These are phyloP conservation scores for Phanerotoma sp. DNA, from an alignment of 2,888 invertebrate genomes.

Conservation along the genomic window DNA sequence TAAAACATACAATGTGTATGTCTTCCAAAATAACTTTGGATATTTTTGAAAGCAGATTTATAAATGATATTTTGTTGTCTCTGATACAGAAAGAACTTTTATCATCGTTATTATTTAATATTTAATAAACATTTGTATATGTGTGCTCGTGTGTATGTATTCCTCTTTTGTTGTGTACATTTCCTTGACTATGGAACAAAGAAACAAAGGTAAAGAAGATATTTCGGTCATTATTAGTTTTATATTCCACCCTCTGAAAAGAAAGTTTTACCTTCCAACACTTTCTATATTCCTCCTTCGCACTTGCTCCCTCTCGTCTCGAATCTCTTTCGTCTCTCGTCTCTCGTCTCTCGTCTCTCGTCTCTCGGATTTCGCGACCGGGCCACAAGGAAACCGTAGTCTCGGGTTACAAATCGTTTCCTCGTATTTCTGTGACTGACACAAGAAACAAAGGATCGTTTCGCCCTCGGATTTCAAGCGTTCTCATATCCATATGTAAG, in stretches of 20 bases:
- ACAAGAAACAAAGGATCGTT: not conserved
- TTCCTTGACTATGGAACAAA: no score
- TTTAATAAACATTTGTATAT: no score
- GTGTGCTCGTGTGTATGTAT: no score
- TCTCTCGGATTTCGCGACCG: not conserved
- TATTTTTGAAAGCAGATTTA: no score
- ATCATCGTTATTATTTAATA: no score
- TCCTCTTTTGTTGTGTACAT: no score
- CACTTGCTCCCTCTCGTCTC: slow-evolving; percentile 11
- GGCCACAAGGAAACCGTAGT: not conserved
- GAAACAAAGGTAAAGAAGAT: not conserved
- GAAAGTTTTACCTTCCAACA: slow-evolving; percentile 26
- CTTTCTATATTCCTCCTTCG: slow-evolving; percentile 29
- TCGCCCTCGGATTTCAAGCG: not conserved
- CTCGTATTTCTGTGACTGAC: slow-evolving; percentile 5
- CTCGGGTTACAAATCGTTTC: slow-evolving; percentile 11
- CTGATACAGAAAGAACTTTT: no score
- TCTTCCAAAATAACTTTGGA: no score
- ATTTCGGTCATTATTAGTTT: not conserved
- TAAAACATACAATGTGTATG: no score
- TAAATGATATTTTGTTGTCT: no score
- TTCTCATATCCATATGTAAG: not conserved
- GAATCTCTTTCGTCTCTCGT: slow-evolving; percentile 16
- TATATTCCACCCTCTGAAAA: slow-evolving; percentile 13
- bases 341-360: slow-evolving; percentile 6